Evolutionary conservation across 2,113 vertebrate genomes (phyloP), one percentile per base, ranked within the genome.

Genomic region (Caranx melampygus): DNA sequence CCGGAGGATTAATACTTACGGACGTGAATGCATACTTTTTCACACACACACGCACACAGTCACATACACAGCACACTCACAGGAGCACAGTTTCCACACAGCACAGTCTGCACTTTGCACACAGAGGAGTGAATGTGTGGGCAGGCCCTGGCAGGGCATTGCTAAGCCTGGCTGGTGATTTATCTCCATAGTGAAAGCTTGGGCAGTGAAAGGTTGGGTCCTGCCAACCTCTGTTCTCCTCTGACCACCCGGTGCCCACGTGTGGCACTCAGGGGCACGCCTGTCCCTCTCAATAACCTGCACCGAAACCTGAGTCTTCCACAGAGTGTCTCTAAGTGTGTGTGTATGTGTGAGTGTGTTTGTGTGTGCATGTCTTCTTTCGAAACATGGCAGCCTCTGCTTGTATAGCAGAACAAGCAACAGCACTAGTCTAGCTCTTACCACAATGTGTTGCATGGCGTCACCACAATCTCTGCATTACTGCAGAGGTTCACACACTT

Each of bases 141-240:
- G 85, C 86, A 84, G 90, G 83, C 69, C 78, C 86, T 92, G 91
- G 91, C 91, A 89, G 84, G 79, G 75, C 75, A 55, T 57, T 63
- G 85, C 90, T 82, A 58, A 87, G 85, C 85, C 87, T 73, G 91
- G 81, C 88, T 89, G 86, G 88, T 94, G 90, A 92, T 91, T 91
- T 89, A 90, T 90, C 90, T 81, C 84, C 78, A 85, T 84, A 85
- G 90, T 92, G 88, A 92, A 93, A 84, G 91, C 89, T 81, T 86
- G 87, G 88, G 87, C 83, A 84, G 79, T 81, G 92, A 87, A 89
- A 92, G 87, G 87, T 92, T 88, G 85, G 89, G 78, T 71, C 71
- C 89, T 91, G 91, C 93, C 93, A 93, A 88, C 90, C 89, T 81
- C 87, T 86, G 89, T 88, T 91, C 90, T 92, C 85, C 81, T 92